Evolutionary conservation across 2,888 invertebrate species (phyloP), one percentile per base, ranked within the genome.

Genomic region (Brachynemurus nebulosus): DNA sequence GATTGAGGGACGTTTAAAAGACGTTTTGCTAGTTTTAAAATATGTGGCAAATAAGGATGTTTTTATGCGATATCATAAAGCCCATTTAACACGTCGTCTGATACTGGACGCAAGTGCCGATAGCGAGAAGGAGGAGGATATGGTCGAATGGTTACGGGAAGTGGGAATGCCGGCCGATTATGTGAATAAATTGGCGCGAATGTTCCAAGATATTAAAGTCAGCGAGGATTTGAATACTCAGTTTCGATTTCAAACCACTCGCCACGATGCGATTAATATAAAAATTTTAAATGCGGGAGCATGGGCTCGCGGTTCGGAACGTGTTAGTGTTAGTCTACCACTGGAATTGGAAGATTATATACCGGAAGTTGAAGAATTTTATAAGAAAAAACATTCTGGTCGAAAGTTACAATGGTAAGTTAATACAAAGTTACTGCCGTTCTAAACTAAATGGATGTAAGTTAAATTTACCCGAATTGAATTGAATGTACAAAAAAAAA

Each of bases 81-180:
- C 93, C 38, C 97, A 98, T 69, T 72, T 98, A 51, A 96, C 97
- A 6, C 72, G 98, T 57, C 77, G 92, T 49, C 76, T 98, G 51
- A 97, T 99, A 61, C 74, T 99, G 53, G 97, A 98, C 62, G 92
- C 95, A 14, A 95, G 95, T 59, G 95, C 96, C 1, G 98, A 99
- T 67, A 93, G 92, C 52, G 98, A 98, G 63, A 96, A 97, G 59
- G 98, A 99, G 65, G 97, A 98, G 66, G 93, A 92, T 60, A 97
- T 98, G 89, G 96, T 98, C 1, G 95, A 95, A 61, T 93, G 95
- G 92, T 74, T 89, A 40, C 72, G 95, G 53, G 96, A 97, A 66
- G 92, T 95, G 12, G 98, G 98, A 21, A 98, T 99, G 97, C 98
- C 98, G 3, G 96, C 97, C 0, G 98, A 99, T 67, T 96, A 92